Evolutionary conservation across 1,140 invertebrate species (phyloP).

Genomic region (Colletes gigas): DNA sequence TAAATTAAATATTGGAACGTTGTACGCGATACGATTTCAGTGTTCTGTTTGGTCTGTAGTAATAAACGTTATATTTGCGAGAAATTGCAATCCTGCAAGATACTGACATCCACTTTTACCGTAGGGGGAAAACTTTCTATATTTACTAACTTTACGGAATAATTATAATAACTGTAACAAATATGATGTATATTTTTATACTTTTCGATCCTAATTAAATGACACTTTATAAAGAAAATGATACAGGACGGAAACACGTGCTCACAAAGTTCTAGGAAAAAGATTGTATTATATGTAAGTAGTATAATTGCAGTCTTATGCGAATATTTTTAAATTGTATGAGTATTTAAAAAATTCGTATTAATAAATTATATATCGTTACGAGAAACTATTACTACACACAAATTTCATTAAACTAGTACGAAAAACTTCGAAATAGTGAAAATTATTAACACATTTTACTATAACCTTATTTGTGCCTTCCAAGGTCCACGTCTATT

Average conservation of each 20-base stretch:
- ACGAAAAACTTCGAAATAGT: not conserved
- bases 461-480: constrained; percentile 18
- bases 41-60: too few species aligned
- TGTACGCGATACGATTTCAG: too few species aligned
- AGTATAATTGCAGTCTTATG: not conserved
- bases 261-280: not conserved
- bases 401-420: not conserved
- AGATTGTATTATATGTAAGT: not conserved
- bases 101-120: too few species aligned
- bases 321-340: not conserved
- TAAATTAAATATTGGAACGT: too few species aligned
- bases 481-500: constrained; percentile 39
- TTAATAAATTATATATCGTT: not conserved
- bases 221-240: not conserved
- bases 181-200: constrained; percentile 3
- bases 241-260: not conserved
- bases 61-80: too few species aligned
- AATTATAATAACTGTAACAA: not conserved
- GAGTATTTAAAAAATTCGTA: not conserved
- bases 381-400: not conserved
- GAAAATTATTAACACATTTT: not conserved
- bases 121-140: too few species aligned
- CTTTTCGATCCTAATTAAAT: not conserved
- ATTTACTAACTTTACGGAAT: too few species aligned
- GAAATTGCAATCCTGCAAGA: too few species aligned